Conservation (phyloP, 2,797 vertebrate species). For the Apogon talboti region DNA sequence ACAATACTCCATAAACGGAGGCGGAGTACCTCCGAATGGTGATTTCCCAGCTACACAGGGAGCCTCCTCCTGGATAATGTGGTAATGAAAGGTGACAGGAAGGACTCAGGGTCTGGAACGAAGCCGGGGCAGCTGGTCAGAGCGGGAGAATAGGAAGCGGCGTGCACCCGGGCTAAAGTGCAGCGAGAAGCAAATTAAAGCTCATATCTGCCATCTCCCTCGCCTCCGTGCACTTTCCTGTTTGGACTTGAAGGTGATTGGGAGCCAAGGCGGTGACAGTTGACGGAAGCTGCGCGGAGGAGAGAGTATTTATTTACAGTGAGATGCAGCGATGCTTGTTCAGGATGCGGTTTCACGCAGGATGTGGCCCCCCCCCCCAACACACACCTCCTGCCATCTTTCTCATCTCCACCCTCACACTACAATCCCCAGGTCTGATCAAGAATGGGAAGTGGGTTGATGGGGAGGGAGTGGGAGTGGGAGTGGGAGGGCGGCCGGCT, state of each 20-base stretch:
- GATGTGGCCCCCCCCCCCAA: constrained; percentile 88
- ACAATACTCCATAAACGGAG: constrained; percentile 63
- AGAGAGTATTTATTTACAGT: constrained; percentile 99
- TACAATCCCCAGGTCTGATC: constrained; percentile 85
- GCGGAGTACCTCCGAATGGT: constrained; percentile 62
- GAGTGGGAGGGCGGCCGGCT: constrained; percentile 27
- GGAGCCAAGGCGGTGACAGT: constrained; percentile 96
- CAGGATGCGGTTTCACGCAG: constrained; percentile 99
- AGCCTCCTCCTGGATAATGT: constrained; percentile 78
- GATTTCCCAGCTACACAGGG: constrained; percentile 78
- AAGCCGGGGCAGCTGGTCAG: constrained; percentile 90
- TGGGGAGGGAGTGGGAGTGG: constrained; percentile 40
- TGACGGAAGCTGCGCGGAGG: constrained; percentile 93
- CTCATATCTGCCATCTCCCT: constrained; percentile 95
- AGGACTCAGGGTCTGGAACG: constrained; percentile 89
- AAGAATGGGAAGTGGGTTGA: constrained; percentile 76
- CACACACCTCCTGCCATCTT: constrained; percentile 71
- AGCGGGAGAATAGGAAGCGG: constrained; percentile 87
- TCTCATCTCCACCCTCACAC: constrained; percentile 82
- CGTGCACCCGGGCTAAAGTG: constrained; percentile 87
- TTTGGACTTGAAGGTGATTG: constrained; percentile 99
- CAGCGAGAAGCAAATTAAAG: constrained; percentile 95
- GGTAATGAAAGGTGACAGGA: constrained; percentile 94
- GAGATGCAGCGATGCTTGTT: constrained; percentile 94
- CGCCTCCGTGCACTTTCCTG: constrained; percentile 95